Base-by-base conservation (phyloP, 2,888 invertebrate genomes). In the Drosophila gaucha region DNA sequence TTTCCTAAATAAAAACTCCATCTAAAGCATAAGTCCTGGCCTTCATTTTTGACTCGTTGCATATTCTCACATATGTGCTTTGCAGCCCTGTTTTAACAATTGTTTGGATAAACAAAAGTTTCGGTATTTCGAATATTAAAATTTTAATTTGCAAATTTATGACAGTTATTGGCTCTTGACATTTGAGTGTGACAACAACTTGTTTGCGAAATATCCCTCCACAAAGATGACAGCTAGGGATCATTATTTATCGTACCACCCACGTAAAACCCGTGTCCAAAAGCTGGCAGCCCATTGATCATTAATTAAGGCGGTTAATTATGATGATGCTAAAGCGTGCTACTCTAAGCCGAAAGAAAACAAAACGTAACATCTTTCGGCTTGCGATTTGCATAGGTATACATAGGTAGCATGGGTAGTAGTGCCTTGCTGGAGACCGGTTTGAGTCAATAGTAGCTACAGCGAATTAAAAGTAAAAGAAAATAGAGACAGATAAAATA, bases 391-490 rank as follows among this genome's bases (percentile, higher is more conserved):
- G 36, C 35, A 30, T 51, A 49, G 50, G 16, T 4, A 31, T 22
- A 31, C 22, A 20, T 31, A 8, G 12, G 38, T 35, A 62, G 26
- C 55, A 41, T 41, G 16, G 16, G 14, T n/a, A 72, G 36, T 47
- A 39, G 9, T 8, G 2, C n/a, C 50, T 26, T 10, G 20, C 9
- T 20, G 64, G 51, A 41, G 56, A 76, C 78, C 78, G 76, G 78
- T 76, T 76, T 74, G 6, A 24, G 24, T 54, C 52, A 57, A 49
- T 60, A 78, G 49, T 59, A 44, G 54, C 65, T 67, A 66, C 33
- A 66, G 12, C 35, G 24, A 38, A 49, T 54, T 56, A 56, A 39
- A 38, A 2, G 16, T 12, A 65, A 49, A 63, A 35, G 9, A 28
- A 55, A 43, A 43, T 28, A 58, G 28, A 46, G 14, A 44, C 14